Conservation (phyloP, 2,113 vertebrate species). For the Smithornis capensis region DNA sequence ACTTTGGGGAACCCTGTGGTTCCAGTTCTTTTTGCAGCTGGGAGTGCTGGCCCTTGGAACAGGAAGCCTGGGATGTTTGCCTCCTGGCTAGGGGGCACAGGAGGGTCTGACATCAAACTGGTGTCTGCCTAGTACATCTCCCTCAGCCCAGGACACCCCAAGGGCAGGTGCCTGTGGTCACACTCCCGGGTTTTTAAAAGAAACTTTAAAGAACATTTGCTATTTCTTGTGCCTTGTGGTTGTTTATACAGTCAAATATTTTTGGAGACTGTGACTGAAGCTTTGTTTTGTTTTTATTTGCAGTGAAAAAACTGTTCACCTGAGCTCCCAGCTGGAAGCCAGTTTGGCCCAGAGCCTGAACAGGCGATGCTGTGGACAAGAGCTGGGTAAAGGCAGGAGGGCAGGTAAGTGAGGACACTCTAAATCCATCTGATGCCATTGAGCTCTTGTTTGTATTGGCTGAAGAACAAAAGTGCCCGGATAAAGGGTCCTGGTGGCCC, state of each 20-base stretch:
- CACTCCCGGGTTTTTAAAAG: fast-evolving
- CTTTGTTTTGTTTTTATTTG: neutral
- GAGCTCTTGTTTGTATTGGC: neutral
- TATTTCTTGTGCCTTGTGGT: fast-evolving
- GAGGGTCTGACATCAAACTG: neutral
- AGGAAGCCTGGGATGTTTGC: neutral
- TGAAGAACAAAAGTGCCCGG: neutral
- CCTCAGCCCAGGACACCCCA: fast-evolving
- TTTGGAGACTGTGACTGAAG: neutral
- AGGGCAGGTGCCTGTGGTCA: fast-evolving
- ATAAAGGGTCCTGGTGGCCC: neutral
- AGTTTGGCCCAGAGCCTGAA: neutral
- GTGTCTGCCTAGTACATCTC: neutral
- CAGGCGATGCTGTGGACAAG: neutral
- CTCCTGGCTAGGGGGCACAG: neutral
- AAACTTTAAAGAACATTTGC: fast-evolving
- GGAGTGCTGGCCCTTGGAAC: neutral
- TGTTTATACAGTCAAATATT: neutral
- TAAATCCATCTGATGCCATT: neutral
- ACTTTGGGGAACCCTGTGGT: neutral
- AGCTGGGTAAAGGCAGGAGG: neutral
- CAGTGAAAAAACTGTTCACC: neutral
- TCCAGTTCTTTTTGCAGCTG: neutral
- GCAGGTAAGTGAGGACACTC: neutral
- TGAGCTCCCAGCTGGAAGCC: neutral